Evolutionary conservation across 2,797 vertebrate species (phyloP).

Genomic region (Sphaeramia orbicularis): DNA sequence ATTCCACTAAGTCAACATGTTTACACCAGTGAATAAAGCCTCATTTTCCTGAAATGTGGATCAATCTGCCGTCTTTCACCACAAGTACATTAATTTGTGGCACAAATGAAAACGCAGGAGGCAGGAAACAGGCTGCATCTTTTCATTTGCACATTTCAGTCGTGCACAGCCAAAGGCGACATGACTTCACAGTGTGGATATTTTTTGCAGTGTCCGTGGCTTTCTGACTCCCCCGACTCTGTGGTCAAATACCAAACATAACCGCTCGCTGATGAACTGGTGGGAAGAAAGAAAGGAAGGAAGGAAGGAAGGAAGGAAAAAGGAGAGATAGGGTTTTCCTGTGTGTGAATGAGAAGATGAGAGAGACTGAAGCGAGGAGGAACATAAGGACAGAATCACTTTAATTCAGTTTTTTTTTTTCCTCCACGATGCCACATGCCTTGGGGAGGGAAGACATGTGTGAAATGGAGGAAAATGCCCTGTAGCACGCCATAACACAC

Average conservation of each 20-base stretch:
- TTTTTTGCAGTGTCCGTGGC: constrained; percentile 29
- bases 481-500: constrained; percentile 53
- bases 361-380: constrained; percentile 51
- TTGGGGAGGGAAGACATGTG: constrained; percentile 66
- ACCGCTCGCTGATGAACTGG: constrained; percentile 39
- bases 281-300: background rate
- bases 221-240: constrained; percentile 24
- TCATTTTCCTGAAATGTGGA: constrained; percentile 41
- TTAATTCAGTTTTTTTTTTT: constrained; percentile 56
- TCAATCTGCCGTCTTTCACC: constrained; percentile 44
- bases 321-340: background rate
- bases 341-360: constrained; percentile 11
- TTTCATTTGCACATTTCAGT: constrained; percentile 8
- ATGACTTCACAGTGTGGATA: background rate
- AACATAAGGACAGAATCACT: constrained; percentile 77
- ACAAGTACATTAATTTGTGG: constrained; percentile 26
- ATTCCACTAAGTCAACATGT: constrained; percentile 28
- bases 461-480: constrained; percentile 72
- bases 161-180: background rate
- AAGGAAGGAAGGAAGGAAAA: background rate
- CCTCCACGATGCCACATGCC: constrained; percentile 49
- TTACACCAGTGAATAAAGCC: constrained; percentile 25
- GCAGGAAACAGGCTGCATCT: background rate
- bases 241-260: constrained; percentile 51
- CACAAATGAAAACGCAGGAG: constrained; percentile 7